Percentiles rank a stretch among this genome's conserved stretches.
These are phyloP conservation scores for Chymomyza caudatula DNA, from an alignment of 2,888 invertebrate species.

Conservation along the genomic window DNA sequence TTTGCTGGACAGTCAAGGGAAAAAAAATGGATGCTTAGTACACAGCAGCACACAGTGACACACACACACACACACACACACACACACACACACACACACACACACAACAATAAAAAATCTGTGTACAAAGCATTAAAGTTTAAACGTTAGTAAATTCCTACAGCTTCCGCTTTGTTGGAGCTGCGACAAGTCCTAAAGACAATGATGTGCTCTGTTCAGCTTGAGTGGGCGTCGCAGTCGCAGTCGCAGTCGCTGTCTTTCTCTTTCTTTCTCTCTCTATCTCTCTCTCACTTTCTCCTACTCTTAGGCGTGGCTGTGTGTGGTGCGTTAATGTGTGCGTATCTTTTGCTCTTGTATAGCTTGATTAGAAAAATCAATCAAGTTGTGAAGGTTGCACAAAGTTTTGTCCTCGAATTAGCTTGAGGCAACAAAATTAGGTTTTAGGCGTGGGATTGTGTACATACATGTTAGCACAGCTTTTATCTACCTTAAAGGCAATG, in stretches of 20 bases:
- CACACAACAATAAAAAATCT: slow-evolving; percentile 42
- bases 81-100: slow-evolving; percentile 1
- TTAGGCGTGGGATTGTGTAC: not conserved
- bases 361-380: slow-evolving; percentile 7
- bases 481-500: not conserved
- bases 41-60: slow-evolving; percentile 32
- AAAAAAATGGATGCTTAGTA: slow-evolving; percentile 19
- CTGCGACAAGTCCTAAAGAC: slow-evolving; percentile 27
- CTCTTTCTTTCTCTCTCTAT: not conserved
- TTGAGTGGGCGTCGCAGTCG: not conserved
- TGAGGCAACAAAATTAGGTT: not conserved
- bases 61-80: slow-evolving; percentile 26
- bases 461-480: not conserved
- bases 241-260: too few species aligned
- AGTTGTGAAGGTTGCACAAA: not conserved
- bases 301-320: slow-evolving; percentile 3
- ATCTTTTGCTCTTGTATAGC: not conserved
- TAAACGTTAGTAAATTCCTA: slow-evolving; percentile 69
- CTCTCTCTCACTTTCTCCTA: not conserved
- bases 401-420: not conserved
- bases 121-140: slow-evolving; percentile 69
- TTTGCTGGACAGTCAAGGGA: slow-evolving; percentile 7
- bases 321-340: slow-evolving; percentile 27
- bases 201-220: not conserved
- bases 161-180: slow-evolving; percentile 67